Conservation (phyloP, 23 tunicate genomes). For the Clavelina lepadiformis region DNA sequence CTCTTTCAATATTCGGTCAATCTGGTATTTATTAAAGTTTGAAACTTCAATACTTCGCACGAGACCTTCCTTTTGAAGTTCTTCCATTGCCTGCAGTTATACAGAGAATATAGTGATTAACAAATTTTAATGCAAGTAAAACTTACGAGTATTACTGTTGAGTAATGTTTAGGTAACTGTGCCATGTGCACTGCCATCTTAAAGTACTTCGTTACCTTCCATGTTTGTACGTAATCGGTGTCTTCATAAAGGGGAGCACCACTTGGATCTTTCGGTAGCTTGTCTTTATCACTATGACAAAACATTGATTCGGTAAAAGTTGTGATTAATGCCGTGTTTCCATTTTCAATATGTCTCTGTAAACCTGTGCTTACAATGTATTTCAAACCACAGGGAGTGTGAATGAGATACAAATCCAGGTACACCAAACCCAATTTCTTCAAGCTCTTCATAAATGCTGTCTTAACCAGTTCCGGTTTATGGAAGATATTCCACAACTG, state of each 20-base stretch:
- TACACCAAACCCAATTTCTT: conserved; percentile 46
- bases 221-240: conserved; percentile 62
- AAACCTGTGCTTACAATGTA: neutral
- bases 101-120: too few species aligned
- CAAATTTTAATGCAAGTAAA: too few species aligned
- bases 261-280: conserved; percentile 38
- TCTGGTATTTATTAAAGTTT: conserved; percentile 72
- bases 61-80: conserved; percentile 50
- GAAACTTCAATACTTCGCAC: conserved; percentile 74
- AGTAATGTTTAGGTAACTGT: too few species aligned
- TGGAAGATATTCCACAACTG: conserved; percentile 87
- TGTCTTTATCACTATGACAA: neutral
- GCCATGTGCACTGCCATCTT: too few species aligned
- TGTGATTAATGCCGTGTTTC: too few species aligned
- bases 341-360: too few species aligned
- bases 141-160: too few species aligned
- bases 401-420: conserved; percentile 88
- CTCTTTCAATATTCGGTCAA: conserved; percentile 54
- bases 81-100: conserved; percentile 50
- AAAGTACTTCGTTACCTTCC: too few species aligned
- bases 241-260: conserved; percentile 31
- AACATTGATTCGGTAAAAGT: too few species aligned
- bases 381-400: conserved; percentile 48
- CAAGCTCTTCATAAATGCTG: conserved; percentile 28
- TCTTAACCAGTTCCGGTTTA: conserved; percentile 51